phyloP scores from a whole-genome alignment of 2,113 vertebrate species.

The Nannospalax galili region DNA sequence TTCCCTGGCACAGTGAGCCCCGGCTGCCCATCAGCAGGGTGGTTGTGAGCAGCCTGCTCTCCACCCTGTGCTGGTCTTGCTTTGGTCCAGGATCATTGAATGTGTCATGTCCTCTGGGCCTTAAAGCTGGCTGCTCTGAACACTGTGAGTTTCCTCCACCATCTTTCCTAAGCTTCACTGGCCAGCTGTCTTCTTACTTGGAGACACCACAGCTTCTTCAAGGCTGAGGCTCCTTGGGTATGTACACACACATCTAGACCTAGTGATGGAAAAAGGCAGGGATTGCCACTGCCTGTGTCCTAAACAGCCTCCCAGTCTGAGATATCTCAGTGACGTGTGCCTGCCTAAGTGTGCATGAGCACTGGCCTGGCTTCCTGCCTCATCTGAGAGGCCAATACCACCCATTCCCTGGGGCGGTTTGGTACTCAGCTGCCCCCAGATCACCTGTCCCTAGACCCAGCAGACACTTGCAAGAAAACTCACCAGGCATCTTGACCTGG shows the following conservation, averaged over 20 bases:
- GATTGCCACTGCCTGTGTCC: accelerated
- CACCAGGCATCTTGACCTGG: neutral
- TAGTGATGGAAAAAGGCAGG: neutral
- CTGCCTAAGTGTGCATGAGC: neutral
- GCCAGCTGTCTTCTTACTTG: accelerated
- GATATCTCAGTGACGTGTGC: neutral
- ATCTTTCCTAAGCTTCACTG: accelerated
- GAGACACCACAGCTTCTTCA: accelerated
- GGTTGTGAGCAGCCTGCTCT: neutral
- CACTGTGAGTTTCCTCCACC: accelerated
- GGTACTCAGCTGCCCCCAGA: neutral
- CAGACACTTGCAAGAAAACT: too few relatives aligned
- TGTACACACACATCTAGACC: accelerated
- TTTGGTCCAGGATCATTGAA: accelerated
- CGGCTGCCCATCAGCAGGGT: accelerated
- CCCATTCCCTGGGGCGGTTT: neutral
- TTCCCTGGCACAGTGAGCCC: neutral
- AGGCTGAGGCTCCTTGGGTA: neutral
- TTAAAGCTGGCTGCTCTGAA: neutral
- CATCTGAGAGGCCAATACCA: neutral
- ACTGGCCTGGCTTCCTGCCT: neutral
- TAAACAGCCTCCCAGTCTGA: neutral
- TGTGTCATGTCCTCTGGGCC: accelerated
- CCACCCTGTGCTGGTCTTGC: neutral
- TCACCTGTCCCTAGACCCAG: neutral